Evolutionary conservation across 1,140 invertebrate genomes (phyloP), one percentile per base, ranked within the genome.

Genomic region (Drosophila grimshawi): DNA sequence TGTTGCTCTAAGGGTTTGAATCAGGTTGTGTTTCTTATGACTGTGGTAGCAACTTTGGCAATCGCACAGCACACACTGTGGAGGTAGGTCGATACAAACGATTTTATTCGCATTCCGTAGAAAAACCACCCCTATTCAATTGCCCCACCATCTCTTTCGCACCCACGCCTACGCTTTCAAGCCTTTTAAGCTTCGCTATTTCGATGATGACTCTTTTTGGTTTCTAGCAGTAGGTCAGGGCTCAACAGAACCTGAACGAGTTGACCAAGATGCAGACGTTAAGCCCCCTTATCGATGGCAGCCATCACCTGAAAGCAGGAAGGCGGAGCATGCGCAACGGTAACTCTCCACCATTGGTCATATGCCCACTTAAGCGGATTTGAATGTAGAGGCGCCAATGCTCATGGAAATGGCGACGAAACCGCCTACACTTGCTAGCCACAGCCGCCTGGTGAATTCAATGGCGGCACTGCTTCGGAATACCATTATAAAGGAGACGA

Each of bases 381-480:
- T 94, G 0, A 86, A 93, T 3, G 93, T 93, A 2, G 93, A 86
- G 78, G 93, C 93, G 56, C 91, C 93, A 1, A 91, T 92, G 8
- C 83, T 80, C 7, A 79, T 91, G 30, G 89, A 91, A 56, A 68
- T 93, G 11, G 93, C 90, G 35, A 93, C 37, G 93, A 91, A 52
- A 92, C 76, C 60, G 80, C 81, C 41, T 91, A 71, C 61, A 78
- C 91, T 0, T 71, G 81, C 0, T 77, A 82, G 5, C 75, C 78
- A 0, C 74, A 75, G 8, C 95, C 97, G 0, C 98, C 98, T 0
- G 93, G 95, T 19, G 95, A 97, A 81, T 98, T 99, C 78, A 98
- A 98, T 2, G 96, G 96, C 30, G 98, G 98, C 0, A 99, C 99
- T 94, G 97, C 98, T 3, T 99, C 94, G 98, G 52, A 97, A 99